Evolutionary conservation across 53 echinoderm and acorn worm genomes (phyloP).

Genomic region (Hippasteria phrygiana): DNA sequence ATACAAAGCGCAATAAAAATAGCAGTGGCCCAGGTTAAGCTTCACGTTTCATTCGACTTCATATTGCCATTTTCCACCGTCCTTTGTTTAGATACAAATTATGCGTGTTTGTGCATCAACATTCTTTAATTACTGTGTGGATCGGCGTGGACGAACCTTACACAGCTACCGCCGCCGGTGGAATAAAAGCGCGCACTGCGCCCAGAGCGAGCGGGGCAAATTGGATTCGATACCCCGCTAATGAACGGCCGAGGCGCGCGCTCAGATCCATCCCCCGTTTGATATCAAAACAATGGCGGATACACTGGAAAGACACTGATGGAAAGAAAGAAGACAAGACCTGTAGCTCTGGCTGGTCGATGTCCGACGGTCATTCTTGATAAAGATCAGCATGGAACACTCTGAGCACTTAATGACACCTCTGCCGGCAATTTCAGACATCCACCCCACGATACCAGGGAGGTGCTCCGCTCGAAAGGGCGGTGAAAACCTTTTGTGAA

Average conservation of each 20-base stretch:
- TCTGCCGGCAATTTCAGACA: background rate
- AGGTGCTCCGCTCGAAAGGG: background rate
- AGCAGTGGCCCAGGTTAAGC: too few relatives aligned
- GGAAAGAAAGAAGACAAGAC: background rate
- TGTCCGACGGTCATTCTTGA: background rate
- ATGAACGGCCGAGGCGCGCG: conserved; percentile 26
- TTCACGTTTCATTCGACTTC: background rate
- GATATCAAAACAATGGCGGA: conserved; percentile 47
- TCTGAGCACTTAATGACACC: background rate
- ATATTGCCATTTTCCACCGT: too few relatives aligned
- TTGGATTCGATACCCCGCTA: conserved; percentile 44
- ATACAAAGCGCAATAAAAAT: too few relatives aligned
- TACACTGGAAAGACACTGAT: background rate
- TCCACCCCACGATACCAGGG: background rate
- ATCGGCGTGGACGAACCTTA: background rate
- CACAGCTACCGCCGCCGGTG: background rate
- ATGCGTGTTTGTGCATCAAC: conserved; percentile 29
- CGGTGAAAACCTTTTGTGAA: background rate
- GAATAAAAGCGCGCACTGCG: background rate
- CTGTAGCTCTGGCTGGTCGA: background rate
- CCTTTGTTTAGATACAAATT: conserved; percentile 22
- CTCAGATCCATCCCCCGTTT: background rate
- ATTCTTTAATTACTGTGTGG: conserved; percentile 12
- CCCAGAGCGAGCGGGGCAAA: background rate
- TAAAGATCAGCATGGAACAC: background rate